phyloP scores from a whole-genome alignment of 2,888 invertebrate species.

The Synanthedon andrenaeformis region DNA sequence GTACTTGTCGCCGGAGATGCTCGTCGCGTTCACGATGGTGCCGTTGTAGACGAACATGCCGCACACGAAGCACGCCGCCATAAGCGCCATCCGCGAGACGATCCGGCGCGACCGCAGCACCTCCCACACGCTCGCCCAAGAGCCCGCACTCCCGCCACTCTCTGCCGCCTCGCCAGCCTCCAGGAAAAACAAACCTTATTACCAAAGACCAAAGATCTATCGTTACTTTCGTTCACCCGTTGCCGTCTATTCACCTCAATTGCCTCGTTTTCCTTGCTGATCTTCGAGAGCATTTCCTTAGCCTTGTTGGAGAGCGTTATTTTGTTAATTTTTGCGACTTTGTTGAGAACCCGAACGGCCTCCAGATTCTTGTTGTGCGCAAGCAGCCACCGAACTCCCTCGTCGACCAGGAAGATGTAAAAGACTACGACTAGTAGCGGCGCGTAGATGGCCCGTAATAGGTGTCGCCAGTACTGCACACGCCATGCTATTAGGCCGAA shows the following conservation, averaged over 20 bases:
- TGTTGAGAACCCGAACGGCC: slow-evolving; percentile 73
- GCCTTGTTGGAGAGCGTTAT: slow-evolving; percentile 68
- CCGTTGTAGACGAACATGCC: slow-evolving; percentile 83
- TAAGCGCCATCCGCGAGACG: slow-evolving; percentile 40
- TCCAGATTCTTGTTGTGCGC: slow-evolving; percentile 76
- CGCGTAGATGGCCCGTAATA: slow-evolving; percentile 76
- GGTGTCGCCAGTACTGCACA: slow-evolving; percentile 77
- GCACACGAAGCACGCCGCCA: slow-evolving; percentile 75
- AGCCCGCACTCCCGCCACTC: neutral
- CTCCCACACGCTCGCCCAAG: neutral
- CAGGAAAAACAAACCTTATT: neutral
- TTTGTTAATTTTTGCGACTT: slow-evolving; percentile 76
- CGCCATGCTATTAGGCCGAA: slow-evolving; percentile 79
- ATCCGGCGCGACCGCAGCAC: slow-evolving; percentile 45
- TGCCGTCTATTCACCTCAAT: slow-evolving; percentile 25
- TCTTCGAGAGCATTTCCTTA: slow-evolving; percentile 48
- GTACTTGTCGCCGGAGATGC: slow-evolving; percentile 79
- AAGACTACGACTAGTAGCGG: slow-evolving; percentile 77
- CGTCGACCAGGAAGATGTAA: slow-evolving; percentile 80
- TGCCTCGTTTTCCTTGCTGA: slow-evolving; percentile 31
- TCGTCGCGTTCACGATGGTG: slow-evolving; percentile 80
- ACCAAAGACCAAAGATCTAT: no score
- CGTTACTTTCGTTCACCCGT: neutral
- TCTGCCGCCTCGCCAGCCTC: neutral
- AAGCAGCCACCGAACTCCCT: slow-evolving; percentile 84